A percentile compares a stretch with the other conserved stretches of the same genome.
Evolutionary conservation across 2,797 vertebrate species (phyloP).

Genomic region (Cyclura pinguis): DNA sequence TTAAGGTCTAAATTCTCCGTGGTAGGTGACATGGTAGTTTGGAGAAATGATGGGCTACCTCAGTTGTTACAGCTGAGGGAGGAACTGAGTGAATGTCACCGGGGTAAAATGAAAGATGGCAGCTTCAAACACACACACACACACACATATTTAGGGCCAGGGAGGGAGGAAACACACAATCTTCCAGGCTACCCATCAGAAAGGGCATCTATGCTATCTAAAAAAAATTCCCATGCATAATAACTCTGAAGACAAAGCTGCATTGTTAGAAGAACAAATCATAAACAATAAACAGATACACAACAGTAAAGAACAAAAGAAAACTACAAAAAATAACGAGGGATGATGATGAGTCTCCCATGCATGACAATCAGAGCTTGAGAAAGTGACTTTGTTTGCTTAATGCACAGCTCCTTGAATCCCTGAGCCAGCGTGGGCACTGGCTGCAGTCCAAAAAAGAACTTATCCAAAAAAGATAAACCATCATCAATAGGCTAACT

Average conservation of each 20-base stretch:
- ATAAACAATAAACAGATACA: neutral
- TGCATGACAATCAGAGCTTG: neutral
- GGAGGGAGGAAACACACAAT: neutral
- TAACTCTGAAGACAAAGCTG: neutral
- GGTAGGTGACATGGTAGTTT: neutral
- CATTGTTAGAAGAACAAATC: neutral
- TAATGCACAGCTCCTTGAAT: too few species aligned
- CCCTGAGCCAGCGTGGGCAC: neutral
- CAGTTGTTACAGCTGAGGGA: conserved; percentile 33
- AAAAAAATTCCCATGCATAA: neutral
- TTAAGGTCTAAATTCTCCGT: conserved; percentile 9
- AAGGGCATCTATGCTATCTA: neutral
- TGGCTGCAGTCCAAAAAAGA: too few species aligned
- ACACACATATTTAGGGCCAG: neutral
- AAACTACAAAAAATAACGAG: neutral
- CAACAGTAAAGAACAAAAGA: neutral
- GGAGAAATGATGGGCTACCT: neutral
- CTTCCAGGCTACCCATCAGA: neutral
- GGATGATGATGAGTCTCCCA: too few species aligned
- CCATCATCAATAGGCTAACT: too few species aligned
- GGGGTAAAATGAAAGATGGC: neutral
- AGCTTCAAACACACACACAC: neutral
- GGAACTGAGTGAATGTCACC: neutral
- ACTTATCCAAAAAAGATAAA: too few species aligned
- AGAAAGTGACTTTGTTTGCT: neutral